A percentile compares a stretch with the other conserved stretches of the same genome.
Evolutionary conservation across 2,888 invertebrate genomes (phyloP).

Genomic region (Erebia aethiops): DNA sequence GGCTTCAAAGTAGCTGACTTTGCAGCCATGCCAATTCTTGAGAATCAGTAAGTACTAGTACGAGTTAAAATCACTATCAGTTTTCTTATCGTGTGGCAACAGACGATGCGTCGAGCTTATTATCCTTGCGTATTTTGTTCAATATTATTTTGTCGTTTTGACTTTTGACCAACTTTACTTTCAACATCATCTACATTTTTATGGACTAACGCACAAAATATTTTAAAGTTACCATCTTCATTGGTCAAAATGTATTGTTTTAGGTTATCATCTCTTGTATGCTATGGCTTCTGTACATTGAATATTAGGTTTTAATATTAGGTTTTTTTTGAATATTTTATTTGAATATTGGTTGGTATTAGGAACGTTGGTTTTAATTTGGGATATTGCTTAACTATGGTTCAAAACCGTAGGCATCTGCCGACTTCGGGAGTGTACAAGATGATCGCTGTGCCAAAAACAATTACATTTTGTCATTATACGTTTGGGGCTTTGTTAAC

Average conservation of each 20-base stretch:
- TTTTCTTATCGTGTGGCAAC: too few relatives aligned
- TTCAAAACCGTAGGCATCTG: conserved; percentile 1
- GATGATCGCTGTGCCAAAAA: background rate
- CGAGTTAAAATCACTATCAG: too few relatives aligned
- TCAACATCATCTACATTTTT: conserved; percentile 9
- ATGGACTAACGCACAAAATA: conserved; percentile 19
- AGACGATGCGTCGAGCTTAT: background rate
- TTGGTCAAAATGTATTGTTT: conserved; percentile 4
- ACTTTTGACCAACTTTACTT: conserved; percentile 15
- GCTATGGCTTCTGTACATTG: background rate
- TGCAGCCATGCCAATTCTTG: conserved; percentile 2
- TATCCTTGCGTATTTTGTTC: background rate
- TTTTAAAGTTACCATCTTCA: conserved; percentile 8
- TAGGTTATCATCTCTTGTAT: conserved; percentile 7
- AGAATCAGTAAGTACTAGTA: background rate
- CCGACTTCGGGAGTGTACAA: background rate
- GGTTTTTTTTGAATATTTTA: too few relatives aligned
- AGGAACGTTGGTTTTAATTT: background rate
- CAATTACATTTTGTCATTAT: conserved; percentile 7
- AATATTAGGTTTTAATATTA: background rate
- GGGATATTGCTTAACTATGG: background rate
- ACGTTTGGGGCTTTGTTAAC: conserved; percentile 3
- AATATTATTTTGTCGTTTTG: conserved; percentile 1
- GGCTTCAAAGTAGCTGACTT: conserved; percentile 11
- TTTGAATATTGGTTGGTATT: background rate